A percentile compares a stretch with the other conserved stretches of the same genome.
phyloP scores from a whole-genome alignment of 1,140 invertebrate genomes.

The Mycetomoellerius zeteki region DNA sequence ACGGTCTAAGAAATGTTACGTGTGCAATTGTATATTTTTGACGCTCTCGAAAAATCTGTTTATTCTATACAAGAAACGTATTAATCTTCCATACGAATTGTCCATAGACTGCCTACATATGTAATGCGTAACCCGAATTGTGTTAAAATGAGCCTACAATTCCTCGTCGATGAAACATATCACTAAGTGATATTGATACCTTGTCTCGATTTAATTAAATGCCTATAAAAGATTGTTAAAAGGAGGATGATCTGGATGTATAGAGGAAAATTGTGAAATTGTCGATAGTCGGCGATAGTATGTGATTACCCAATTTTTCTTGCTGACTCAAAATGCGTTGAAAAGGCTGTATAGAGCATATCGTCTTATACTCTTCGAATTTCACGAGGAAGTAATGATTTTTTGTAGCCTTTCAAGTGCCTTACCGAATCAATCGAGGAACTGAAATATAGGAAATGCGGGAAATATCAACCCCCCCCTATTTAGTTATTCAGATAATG shows the following conservation, averaged over 20 bases:
- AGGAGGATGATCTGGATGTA: background rate
- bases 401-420: slow-evolving; percentile 80
- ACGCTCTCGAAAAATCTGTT: slow-evolving; percentile 13
- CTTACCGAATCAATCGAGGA: slow-evolving; percentile 75
- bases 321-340: background rate
- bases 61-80: slow-evolving; percentile 28
- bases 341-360: slow-evolving; percentile 39
- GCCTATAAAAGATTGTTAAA: slow-evolving; percentile 7
- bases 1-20: slow-evolving; percentile 36
- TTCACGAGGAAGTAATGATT: slow-evolving; percentile 53
- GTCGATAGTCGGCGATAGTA: slow-evolving; percentile 3
- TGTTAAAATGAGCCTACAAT: slow-evolving; percentile 4
- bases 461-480: background rate
- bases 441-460: slow-evolving; percentile 66
- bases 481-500: slow-evolving; percentile 57
- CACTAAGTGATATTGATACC: slow-evolving; percentile 30
- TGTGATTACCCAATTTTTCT: background rate
- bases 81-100: slow-evolving; percentile 8
- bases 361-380: slow-evolving; percentile 42
- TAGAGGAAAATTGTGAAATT: slow-evolving; percentile 2
- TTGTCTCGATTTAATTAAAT: slow-evolving; percentile 26
- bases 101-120: background rate
- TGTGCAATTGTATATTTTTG: slow-evolving; percentile 43
- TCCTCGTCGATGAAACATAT: background rate
- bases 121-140: background rate